Evolutionary conservation across 2,888 invertebrate species (phyloP), one percentile per base, ranked within the genome.

Genomic region (Leucophenga maculata): DNA sequence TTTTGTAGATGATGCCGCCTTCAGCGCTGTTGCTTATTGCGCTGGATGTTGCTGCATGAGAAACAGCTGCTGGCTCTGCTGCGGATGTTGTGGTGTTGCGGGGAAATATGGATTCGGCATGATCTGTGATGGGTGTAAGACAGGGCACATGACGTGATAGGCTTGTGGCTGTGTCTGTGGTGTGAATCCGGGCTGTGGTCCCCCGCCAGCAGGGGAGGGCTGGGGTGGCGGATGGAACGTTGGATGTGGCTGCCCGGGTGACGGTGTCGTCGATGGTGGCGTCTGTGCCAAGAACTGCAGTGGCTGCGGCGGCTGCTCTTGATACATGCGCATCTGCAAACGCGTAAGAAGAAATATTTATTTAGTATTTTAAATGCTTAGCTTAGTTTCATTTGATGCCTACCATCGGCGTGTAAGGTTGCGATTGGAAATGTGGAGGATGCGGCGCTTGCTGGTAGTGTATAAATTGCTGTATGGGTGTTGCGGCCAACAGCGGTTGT

Each of bases 401-500:
- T 77, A 90, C 89, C 90, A 91, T 89, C 75, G 89, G 90, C 14
- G 76, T 77, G 67, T 83, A 86, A 59, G 80, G 73, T 69, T 90
- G 90, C 67, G 87, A 83, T 78, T 83, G 87, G 90, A 82, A 91
- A 85, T 85, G 90, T 88, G 75, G 88, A 87, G 88, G 90, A 89
- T 88, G 89, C 80, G 85, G 88, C 74, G 92, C 90, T 86, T 92
- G 92, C 82, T 91, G 91, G 89, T 92, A 91, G 75, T 91, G 92
- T 85, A 92, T 90, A 87, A 91, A 91, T 77, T 91, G 93, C 85
- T 92, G 93, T 85, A 95, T 90, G 13, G 95, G 94, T 20, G 93
- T 94, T 22, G 95, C 93, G 52, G 96, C 94, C 80, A 96, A 88
- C 70, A 97, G 90, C 4, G 96, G 96, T 87, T 95, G 96, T 0